Conservation (phyloP, 2,888 invertebrate genomes). For the Choristoneura rosaceana region DNA sequence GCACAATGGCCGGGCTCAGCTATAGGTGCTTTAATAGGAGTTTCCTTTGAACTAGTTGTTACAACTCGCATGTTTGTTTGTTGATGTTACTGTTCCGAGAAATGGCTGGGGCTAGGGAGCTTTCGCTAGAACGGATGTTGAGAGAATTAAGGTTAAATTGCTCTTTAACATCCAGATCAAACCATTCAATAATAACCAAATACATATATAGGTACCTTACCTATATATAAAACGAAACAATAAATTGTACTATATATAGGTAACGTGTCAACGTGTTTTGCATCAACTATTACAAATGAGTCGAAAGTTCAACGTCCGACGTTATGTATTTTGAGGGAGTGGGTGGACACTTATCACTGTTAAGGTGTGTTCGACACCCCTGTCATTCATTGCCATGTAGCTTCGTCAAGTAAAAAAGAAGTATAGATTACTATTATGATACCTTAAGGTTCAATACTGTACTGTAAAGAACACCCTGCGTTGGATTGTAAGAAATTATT, state of each 20-base stretch:
- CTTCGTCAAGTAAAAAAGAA: neutral
- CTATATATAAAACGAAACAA: neutral
- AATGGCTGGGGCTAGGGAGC: constrained; percentile 41
- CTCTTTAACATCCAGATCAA: constrained; percentile 8
- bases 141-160: constrained; percentile 23
- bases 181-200: neutral
- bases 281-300: neutral
- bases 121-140: constrained; percentile 25
- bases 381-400: constrained; percentile 38
- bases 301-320: constrained; percentile 46
- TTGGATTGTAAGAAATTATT: neutral
- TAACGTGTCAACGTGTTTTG: neutral
- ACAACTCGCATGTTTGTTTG: constrained; percentile 62
- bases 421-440: neutral
- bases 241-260: neutral
- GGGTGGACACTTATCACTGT: constrained; percentile 57
- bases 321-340: constrained; percentile 40
- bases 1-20: constrained; percentile 25
- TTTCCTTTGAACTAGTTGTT: constrained; percentile 78
- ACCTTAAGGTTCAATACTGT: no score
- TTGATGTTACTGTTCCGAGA: constrained; percentile 63
- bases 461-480: neutral
- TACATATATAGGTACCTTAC: neutral
- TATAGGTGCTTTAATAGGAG: constrained; percentile 70
- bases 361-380: constrained; percentile 54